Base-by-base conservation (phyloP, 2,888 invertebrate species). In the Cistogaster globosa region DNA sequence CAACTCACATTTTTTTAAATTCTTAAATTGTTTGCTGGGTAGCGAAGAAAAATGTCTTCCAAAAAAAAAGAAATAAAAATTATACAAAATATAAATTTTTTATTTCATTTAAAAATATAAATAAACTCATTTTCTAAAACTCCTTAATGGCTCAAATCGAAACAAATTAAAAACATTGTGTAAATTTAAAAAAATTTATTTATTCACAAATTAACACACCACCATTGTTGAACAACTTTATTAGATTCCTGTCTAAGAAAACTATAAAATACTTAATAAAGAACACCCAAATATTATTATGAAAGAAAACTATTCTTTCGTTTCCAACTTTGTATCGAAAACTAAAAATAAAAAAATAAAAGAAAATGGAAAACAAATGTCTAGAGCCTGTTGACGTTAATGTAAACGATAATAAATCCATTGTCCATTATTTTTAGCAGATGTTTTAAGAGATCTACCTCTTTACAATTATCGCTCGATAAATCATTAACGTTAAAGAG, bases 161-260 rank as follows among this genome's bases (percentile, higher is more conserved):
- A 42, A 58, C 57, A 68, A 38, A n/a, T 75, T 81, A 68, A 26
- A 26, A 26, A 26, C 26, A 26, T 26, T 1, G 26, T 2, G 4
- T 26, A 26, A 26, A 26, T 26, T 26, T 26, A 2, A 2, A 45
- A 53, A 60, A 60, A 20, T 75, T 75, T 53, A 38, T 42, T 81
- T 60, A 45, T 68, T 69, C 36, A 75, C 57, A 68, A 76, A 82
- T 82, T 76, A 82, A 76, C 81, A 76, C 57, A 51, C 18, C 38
- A 48, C 68, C 20, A 62, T 48, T 63, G 62, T 57, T 48, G 1
- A 57, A 69, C 51, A 76, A 38, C n/a, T 75, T 71, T 67, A 67
- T 74, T 80, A 32, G 74, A 67, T 60, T 62, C 26, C 4, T 68
- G 81, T 68, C 75, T 63, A 36, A 63, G 55, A 81, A 38, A 55